Conservation (phyloP, 2,888 invertebrate genomes). For the Troglohyphantes excavatus region DNA sequence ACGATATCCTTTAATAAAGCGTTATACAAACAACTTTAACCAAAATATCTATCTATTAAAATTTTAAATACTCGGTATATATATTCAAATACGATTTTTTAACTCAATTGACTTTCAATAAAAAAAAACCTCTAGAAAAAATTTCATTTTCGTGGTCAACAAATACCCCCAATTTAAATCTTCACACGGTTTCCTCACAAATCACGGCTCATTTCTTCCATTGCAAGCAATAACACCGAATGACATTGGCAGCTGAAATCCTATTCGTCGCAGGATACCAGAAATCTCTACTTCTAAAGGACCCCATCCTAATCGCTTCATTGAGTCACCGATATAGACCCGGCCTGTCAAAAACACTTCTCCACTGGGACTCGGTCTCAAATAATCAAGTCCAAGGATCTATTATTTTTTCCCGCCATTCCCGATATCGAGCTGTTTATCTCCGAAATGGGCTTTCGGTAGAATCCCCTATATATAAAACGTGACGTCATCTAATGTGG, state of each 20-base stretch:
- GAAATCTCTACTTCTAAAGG: constrained; percentile 12
- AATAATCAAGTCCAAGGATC: constrained; percentile 52
- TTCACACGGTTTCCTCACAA: background rate
- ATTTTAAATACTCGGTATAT: too few relatives aligned
- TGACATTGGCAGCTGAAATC: constrained; percentile 25
- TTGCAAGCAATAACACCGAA: background rate
- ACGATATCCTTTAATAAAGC: too few relatives aligned
- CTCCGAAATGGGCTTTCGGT: constrained; percentile 51
- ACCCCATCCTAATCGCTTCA: constrained; percentile 49
- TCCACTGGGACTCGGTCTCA: constrained; percentile 17
- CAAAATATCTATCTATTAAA: too few relatives aligned
- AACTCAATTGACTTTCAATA: too few relatives aligned
- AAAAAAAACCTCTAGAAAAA: too few relatives aligned
- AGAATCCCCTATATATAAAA: constrained; percentile 34
- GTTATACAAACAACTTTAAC: too few relatives aligned
- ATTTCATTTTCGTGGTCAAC: background rate
- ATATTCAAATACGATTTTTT: too few relatives aligned
- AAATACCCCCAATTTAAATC: background rate
- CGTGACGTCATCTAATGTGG: constrained; percentile 36
- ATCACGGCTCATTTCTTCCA: background rate
- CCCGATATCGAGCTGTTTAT: constrained; percentile 58
- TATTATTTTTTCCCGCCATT: background rate
- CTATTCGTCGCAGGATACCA: background rate
- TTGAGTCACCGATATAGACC: constrained; percentile 36
- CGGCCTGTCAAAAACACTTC: constrained; percentile 57